These are phyloP conservation scores for Pollimyrus isidori DNA, from an alignment of 2,113 vertebrate genomes.

Conservation along the genomic window DNA sequence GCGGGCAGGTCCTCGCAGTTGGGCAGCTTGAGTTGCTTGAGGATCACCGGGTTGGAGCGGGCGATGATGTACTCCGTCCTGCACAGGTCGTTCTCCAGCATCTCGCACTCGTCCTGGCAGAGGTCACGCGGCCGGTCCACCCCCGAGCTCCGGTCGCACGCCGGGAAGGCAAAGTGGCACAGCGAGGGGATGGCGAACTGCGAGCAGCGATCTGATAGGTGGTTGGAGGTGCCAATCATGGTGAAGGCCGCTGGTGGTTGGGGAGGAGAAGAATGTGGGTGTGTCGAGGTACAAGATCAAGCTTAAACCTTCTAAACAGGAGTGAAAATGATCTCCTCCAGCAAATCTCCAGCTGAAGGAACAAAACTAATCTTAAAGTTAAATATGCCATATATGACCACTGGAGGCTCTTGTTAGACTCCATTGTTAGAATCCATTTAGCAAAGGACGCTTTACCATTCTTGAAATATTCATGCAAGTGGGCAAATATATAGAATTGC, in stretches of 20 bases:
- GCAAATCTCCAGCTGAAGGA: neutral
- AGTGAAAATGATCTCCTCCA: neutral
- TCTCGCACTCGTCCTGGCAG: conserved; percentile 94
- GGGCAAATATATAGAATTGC: neutral
- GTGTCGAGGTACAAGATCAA: neutral
- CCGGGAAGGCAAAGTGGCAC: conserved; percentile 95
- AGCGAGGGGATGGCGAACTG: conserved; percentile 95
- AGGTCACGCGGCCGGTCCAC: conserved; percentile 82
- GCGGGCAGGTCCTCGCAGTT: conserved; percentile 93
- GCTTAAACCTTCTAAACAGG: neutral
- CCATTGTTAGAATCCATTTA: neutral
- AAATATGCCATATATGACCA: neutral
- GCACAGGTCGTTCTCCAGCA: conserved; percentile 92
- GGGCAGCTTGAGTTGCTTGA: conserved; percentile 90
- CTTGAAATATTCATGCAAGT: neutral
- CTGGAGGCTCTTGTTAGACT: neutral
- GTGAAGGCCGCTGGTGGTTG: conserved; percentile 84
- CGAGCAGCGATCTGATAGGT: conserved; percentile 91
- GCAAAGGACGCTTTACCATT: neutral
- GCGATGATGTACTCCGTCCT: conserved; percentile 97
- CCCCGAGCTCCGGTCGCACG: conserved; percentile 80
- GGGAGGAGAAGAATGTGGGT: neutral
- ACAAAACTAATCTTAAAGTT: neutral
- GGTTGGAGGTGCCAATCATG: conserved; percentile 98
- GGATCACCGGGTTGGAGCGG: conserved; percentile 88